phyloP scores from a whole-genome alignment of 2,113 vertebrate genomes.

The Erythrocebus patas region DNA sequence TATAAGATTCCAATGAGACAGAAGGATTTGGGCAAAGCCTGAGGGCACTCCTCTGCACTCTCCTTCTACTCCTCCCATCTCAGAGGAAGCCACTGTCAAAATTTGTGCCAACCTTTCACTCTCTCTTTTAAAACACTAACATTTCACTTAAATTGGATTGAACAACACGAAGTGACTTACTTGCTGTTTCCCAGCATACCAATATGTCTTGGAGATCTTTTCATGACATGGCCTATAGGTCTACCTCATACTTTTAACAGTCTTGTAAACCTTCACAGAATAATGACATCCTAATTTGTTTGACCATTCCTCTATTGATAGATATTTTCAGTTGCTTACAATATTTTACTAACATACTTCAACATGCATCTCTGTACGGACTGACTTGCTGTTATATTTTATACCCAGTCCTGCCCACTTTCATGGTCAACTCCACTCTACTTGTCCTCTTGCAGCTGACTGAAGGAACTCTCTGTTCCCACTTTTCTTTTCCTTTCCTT shows the following conservation, averaged over 20 bases:
- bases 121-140: background rate
- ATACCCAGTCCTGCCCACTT: background rate
- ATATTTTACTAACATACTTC: background rate
- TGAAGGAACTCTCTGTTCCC: background rate
- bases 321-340: background rate
- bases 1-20: background rate
- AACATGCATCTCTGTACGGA: background rate
- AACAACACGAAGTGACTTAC: background rate
- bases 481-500: background rate
- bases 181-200: background rate
- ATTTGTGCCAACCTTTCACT: background rate
- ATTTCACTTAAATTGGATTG: background rate
- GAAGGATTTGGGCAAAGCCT: background rate
- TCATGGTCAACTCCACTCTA: background rate
- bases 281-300: background rate
- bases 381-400: background rate
- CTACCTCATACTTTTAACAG: background rate
- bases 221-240: background rate
- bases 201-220: background rate
- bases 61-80: background rate
- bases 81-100: background rate
- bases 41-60: background rate
- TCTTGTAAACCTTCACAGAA: background rate
- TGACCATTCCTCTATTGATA: background rate
- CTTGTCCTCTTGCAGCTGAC: background rate